Conservation (phyloP, 2,888 invertebrate species). For the Caenorhabditis macrosperma region DNA sequence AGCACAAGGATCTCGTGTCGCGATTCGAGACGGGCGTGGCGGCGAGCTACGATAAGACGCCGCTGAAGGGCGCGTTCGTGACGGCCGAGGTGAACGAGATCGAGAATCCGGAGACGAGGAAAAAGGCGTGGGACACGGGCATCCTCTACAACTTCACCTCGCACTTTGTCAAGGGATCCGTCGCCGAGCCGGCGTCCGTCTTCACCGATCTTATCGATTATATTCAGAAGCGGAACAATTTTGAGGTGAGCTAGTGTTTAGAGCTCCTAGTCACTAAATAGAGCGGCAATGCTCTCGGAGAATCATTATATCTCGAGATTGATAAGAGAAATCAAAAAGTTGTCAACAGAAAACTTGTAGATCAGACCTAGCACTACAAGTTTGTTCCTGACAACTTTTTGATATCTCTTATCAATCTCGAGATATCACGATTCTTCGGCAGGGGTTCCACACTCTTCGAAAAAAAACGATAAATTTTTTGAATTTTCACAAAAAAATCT, state of each 20-base stretch:
- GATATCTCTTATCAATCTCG: too few species aligned
- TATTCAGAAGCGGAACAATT: slow-evolving; percentile 69
- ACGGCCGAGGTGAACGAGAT: slow-evolving; percentile 68
- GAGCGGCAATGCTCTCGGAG: too few species aligned
- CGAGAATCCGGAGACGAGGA: slow-evolving; percentile 65
- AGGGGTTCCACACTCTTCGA: too few species aligned
- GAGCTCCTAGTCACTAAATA: too few species aligned
- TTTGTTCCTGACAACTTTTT: too few species aligned
- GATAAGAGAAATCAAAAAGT: not conserved
- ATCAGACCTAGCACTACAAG: too few species aligned
- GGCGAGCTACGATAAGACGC: slow-evolving; percentile 69
- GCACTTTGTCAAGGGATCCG: slow-evolving; percentile 69
- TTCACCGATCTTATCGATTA: slow-evolving; percentile 70
- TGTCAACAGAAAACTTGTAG: not conserved
- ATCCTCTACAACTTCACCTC: slow-evolving; percentile 76
- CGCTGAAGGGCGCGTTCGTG: slow-evolving; percentile 67
- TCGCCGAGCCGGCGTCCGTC: slow-evolving; percentile 67
- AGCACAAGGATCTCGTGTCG: slow-evolving; percentile 63
- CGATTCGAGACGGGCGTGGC: slow-evolving; percentile 69
- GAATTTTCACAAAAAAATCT: too few species aligned
- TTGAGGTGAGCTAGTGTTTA: slow-evolving; percentile 44
- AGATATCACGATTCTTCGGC: too few species aligned
- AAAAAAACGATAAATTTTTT: too few species aligned
- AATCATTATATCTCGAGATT: not conserved
- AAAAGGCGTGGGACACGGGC: slow-evolving; percentile 72